These are phyloP conservation scores for Acipenser transmontanus DNA, from an alignment of 2,797 vertebrate species.

Conservation along the genomic window DNA sequence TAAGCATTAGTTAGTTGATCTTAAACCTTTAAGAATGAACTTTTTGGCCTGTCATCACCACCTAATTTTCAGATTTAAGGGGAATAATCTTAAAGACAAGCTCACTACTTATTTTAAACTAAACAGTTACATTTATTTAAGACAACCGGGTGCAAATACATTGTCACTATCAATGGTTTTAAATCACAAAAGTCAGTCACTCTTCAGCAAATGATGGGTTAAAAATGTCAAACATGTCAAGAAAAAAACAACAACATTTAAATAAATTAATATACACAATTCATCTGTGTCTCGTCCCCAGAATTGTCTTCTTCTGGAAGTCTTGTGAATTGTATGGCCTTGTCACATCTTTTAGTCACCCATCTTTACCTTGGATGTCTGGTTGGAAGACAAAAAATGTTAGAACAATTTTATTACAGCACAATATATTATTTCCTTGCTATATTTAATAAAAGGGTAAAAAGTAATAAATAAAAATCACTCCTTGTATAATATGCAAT, in stretches of 20 bases:
- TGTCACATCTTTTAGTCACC: conserved; percentile 68
- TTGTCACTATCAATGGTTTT: background rate
- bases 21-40: too few relatives aligned
- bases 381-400: conserved; percentile 19
- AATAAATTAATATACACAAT: conserved; percentile 85
- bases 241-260: conserved; percentile 67
- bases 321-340: conserved; percentile 18
- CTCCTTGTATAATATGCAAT: too few relatives aligned
- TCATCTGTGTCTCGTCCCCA: conserved; percentile 49
- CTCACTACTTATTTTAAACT: conserved; percentile 2
- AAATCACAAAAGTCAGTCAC: conserved; percentile 26
- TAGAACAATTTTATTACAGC: background rate
- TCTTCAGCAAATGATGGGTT: conserved; percentile 49
- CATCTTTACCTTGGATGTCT: conserved; percentile 99
- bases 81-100: conserved; percentile 21
- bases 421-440: too few relatives aligned
- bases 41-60: too few relatives aligned
- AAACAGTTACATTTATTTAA: conserved; percentile 17
- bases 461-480: too few relatives aligned
- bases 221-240: conserved; percentile 45
- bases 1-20: too few relatives aligned
- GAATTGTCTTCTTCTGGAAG: conserved; percentile 36
- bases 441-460: too few relatives aligned
- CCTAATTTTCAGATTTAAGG: background rate
- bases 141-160: conserved; percentile 27